Conservation (phyloP, 2,113 vertebrate genomes). For the Jacana jacana region DNA sequence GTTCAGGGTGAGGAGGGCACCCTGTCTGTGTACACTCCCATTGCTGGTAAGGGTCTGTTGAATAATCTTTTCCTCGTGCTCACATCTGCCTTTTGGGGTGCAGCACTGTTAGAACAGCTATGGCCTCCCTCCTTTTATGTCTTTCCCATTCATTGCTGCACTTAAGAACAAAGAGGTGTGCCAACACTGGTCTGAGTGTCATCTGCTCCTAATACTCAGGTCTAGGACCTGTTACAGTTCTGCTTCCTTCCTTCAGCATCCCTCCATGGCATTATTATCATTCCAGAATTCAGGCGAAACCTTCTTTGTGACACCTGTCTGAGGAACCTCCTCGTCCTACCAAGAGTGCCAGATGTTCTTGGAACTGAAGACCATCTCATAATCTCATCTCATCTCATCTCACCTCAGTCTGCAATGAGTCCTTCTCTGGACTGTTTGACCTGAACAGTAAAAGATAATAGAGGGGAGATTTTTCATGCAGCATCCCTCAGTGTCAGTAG, state of each 20-base stretch:
- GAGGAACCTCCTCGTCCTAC: neutral
- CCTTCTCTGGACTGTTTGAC: neutral
- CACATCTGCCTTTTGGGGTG: neutral
- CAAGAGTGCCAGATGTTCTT: neutral
- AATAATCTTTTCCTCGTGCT: neutral
- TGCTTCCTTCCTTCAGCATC: neutral
- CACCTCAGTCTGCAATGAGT: neutral
- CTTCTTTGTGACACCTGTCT: fast-evolving
- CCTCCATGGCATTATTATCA: neutral
- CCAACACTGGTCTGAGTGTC: neutral
- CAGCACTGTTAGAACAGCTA: neutral
- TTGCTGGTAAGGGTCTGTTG: neutral
- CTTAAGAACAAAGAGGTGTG: neutral
- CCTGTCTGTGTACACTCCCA: neutral
- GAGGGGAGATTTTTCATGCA: neutral
- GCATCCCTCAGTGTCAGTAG: neutral
- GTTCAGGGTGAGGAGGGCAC: neutral
- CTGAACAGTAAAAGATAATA: neutral
- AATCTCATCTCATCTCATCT: neutral
- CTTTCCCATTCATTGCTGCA: neutral
- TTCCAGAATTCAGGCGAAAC: neutral
- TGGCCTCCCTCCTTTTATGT: neutral
- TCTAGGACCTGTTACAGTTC: neutral
- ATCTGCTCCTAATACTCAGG: neutral
- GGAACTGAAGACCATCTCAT: neutral